A percentile compares a stretch with the other conserved stretches of the same genome.
Evolutionary conservation across 2,888 invertebrate species (phyloP).

Genomic region (Physocephala rufipes): DNA sequence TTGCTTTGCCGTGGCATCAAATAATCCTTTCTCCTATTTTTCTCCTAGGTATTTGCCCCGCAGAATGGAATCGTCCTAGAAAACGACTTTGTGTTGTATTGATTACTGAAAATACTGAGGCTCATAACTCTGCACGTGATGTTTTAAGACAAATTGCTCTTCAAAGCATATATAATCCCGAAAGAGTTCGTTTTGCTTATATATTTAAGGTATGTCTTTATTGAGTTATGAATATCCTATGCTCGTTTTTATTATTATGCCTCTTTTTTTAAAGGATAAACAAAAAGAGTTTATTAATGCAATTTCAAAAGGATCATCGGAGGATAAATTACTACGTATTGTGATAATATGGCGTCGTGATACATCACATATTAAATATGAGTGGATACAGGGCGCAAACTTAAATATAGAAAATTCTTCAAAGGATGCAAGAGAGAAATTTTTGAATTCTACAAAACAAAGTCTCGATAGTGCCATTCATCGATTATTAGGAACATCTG

Average conservation of each 20-base stretch:
- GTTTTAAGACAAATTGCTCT: conserved; percentile 78
- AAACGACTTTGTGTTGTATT: conserved; percentile 82
- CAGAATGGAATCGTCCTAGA: conserved; percentile 81
- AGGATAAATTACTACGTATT: conserved; percentile 78
- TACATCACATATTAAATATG: conserved; percentile 85
- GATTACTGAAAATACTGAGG: conserved; percentile 73
- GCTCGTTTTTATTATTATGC: too few relatives aligned
- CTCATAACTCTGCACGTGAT: conserved; percentile 68
- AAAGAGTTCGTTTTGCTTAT: conserved; percentile 86
- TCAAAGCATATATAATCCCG: conserved; percentile 72
- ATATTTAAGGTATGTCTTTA: conserved; percentile 76
- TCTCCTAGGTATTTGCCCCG: conserved; percentile 77
- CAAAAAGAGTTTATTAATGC: conserved; percentile 83
- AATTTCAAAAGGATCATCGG: conserved; percentile 67
- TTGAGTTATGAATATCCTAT: not conserved
- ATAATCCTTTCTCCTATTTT: too few relatives aligned
- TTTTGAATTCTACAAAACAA: conserved; percentile 76
- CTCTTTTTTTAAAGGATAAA: too few relatives aligned
- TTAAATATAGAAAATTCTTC: conserved; percentile 57
- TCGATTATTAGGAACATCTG: conserved; percentile 76
- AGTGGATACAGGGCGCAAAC: conserved; percentile 74
- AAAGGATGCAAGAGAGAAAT: conserved; percentile 64
- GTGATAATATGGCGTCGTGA: conserved; percentile 92
- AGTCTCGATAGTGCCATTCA: conserved; percentile 78
- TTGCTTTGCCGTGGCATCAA: too few relatives aligned